These are phyloP conservation scores for Parazoanthus swiftii DNA, from an alignment of 92 coral and sea anemone genomes.

Conservation along the genomic window DNA sequence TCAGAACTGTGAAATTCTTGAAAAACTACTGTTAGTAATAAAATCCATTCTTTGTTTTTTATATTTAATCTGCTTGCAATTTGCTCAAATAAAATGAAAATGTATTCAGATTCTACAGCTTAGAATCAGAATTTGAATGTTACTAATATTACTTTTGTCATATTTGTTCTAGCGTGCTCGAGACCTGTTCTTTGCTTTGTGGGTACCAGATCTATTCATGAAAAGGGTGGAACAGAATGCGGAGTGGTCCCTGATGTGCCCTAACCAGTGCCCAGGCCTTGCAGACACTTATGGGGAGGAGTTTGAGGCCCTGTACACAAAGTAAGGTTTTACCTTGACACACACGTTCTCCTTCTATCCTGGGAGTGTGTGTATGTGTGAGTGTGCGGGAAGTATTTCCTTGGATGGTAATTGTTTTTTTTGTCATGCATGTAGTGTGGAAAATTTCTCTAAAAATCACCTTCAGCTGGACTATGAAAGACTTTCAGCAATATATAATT, in stretches of 20 bases:
- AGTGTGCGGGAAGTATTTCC: background rate
- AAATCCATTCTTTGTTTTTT: no score
- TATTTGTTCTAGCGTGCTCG: conserved; percentile 78
- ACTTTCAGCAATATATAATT: no score
- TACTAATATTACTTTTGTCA: background rate
- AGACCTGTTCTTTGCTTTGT: conserved; percentile 91
- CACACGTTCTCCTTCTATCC: background rate
- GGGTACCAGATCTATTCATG: conserved; percentile 97
- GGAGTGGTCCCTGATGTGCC: conserved; percentile 94
- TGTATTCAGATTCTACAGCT: no score
- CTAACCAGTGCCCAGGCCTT: conserved; percentile 92
- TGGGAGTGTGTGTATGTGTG: background rate
- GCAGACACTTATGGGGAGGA: conserved; percentile 86
- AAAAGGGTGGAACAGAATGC: conserved; percentile 81
- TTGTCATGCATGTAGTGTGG: no score
- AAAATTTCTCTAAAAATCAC: no score
- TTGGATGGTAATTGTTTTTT: no score
- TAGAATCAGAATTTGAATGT: no score
- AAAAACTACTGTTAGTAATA: no score
- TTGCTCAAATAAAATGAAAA: no score
- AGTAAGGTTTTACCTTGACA: conserved; percentile 43
- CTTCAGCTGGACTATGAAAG: no score
- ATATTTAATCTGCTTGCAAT: no score
- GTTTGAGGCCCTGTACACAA: conserved; percentile 82
- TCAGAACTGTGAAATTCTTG: no score